Percentiles rank a stretch among this genome's conserved stretches.
Conservation (phyloP, 2,888 invertebrate genomes). For the Halictus ligatus region DNA sequence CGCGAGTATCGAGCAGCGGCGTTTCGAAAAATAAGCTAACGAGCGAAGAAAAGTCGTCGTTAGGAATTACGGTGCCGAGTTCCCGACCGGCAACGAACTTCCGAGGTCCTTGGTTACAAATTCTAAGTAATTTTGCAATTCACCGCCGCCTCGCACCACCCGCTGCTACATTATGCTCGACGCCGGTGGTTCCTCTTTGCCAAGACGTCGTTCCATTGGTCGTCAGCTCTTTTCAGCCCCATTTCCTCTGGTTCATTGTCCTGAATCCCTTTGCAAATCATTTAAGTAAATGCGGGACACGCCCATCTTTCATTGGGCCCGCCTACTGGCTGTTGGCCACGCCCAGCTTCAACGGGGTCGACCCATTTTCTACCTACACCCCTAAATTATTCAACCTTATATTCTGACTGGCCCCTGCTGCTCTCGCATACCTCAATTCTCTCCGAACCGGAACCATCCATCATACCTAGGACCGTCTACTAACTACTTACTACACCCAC, state of each 20-base stretch:
- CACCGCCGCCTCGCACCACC: neutral
- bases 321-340: neutral
- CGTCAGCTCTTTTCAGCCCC: neutral
- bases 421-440: neutral
- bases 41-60: neutral
- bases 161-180: neutral
- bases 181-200: neutral
- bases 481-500: too few relatives aligned
- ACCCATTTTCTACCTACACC: neutral
- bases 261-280: neutral
- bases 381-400: neutral
- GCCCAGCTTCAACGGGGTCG: neutral
- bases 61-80: neutral
- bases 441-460: too few relatives aligned
- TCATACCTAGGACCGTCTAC: too few relatives aligned
- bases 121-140: neutral
- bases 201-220: neutral
- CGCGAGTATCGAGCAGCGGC: neutral
- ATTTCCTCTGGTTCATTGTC: neutral
- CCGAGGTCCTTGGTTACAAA: neutral
- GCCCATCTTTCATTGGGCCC: neutral
- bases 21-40: conserved; percentile 10
- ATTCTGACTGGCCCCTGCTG: neutral
- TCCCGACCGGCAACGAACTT: neutral
- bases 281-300: neutral